Conservation (phyloP, 2,113 vertebrate genomes). For the Alligator mississippiensis region DNA sequence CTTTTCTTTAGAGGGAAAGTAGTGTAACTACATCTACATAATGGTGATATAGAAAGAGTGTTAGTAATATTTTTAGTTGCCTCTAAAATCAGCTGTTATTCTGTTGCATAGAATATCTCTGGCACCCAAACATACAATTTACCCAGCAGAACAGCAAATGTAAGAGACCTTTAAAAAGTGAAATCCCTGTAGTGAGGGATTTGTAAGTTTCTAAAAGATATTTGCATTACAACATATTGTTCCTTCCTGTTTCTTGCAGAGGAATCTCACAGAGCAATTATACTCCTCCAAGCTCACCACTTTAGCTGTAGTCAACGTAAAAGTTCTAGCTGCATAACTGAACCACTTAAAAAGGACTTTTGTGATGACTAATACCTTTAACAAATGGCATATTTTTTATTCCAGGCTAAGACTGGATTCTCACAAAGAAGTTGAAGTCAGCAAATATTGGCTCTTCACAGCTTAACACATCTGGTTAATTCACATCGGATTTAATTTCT, state of each 20-base stretch:
- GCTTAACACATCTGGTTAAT: background rate
- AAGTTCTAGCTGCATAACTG: background rate
- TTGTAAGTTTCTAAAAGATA: conserved; percentile 54
- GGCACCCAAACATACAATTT: conserved; percentile 23
- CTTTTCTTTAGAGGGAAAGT: background rate
- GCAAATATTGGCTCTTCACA: background rate
- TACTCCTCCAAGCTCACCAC: conserved; percentile 11
- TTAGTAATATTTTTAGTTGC: background rate
- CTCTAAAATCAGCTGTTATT: background rate
- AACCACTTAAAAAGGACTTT: conserved; percentile 28
- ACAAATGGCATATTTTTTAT: background rate
- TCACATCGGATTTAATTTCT: background rate
- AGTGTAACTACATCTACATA: background rate
- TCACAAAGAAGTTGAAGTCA: background rate
- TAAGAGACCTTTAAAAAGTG: conserved; percentile 49
- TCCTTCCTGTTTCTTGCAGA: conserved; percentile 18
- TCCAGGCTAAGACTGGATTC: background rate
- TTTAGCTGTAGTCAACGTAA: background rate
- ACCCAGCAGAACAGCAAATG: conserved; percentile 31
- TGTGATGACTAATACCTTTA: background rate
- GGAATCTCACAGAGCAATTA: conserved; percentile 30
- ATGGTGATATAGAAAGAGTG: background rate
- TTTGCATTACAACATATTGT: conserved; percentile 55
- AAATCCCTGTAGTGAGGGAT: conserved; percentile 25
- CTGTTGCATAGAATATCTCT: conserved; percentile 39